Evolutionary conservation across 2,113 vertebrate genomes (phyloP), one percentile per base, ranked within the genome.

Genomic region (Tenrec ecaudatus): DNA sequence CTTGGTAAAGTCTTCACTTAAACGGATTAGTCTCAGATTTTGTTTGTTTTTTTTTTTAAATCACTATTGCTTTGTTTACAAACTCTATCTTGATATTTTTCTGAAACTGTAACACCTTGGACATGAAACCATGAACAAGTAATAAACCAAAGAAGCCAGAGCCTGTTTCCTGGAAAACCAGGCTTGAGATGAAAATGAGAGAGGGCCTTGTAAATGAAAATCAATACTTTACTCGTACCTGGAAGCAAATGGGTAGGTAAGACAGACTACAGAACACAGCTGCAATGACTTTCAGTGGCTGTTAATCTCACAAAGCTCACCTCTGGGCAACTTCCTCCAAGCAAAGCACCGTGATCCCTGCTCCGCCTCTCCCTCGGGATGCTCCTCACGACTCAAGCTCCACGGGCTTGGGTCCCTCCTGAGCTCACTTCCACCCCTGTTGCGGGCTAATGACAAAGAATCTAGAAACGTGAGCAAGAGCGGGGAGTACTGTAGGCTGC

Each of bases 371-470:
- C 19, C 23, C 36, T 91, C 47, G 47, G 95, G 82, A 85, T 88
- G 91, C 88, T 92, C 88, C 82, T 84, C 82, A 93, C 31, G 76
- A 73, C 73, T 85, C 53, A 82, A 62, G 71, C 64, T 90, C 91
- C 89, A 60, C 0, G 22, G 75, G 31, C 83, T 93, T 93, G 82
- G 85, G 73, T 73, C 92, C 90, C 77, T 92, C 73, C 71, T 69
- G 79, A 95, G 88, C 92, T 92, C 53, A 71, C 68, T 94, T 94
- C 91, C 85, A 95, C 77, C 62, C 87, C 93, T 78, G 94, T 86
- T 91, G 66, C 0, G 25, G 93, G 78, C 95, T 96, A 94, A 94
- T 94, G 90, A 97, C 95, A 92, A 95, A 92, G 87, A 91, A 95
- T 73, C 38, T 75, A 94, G 91, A 94, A 95, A 94, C 81, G 40